Evolutionary conservation across 2,888 invertebrate genomes (phyloP).

Genomic region (Mythimna pallens): DNA sequence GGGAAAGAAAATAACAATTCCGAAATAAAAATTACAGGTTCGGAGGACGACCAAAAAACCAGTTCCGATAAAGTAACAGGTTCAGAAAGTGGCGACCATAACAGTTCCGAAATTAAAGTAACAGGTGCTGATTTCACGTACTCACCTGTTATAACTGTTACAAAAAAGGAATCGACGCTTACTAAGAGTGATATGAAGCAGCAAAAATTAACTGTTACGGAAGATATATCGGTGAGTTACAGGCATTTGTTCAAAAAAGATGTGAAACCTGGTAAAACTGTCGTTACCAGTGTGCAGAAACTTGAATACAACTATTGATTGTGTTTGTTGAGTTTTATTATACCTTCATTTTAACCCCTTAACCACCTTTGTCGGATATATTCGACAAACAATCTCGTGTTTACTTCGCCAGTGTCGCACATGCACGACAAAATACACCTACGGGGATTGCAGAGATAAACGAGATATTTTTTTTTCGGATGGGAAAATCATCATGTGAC

Average conservation of each 20-base stretch:
- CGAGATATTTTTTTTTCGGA: no score
- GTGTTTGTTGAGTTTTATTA: conserved; percentile 63
- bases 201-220: conserved; percentile 82
- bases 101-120: conserved; percentile 55
- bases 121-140: conserved; percentile 64
- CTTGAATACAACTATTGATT: conserved; percentile 80
- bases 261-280: conserved; percentile 77
- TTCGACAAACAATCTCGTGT: no score
- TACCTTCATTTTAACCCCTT: neutral
- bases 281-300: conserved; percentile 78
- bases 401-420: no score
- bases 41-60: conserved; percentile 65
- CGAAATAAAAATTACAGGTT: conserved; percentile 52
- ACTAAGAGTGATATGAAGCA: conserved; percentile 81
- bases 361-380: neutral
- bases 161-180: conserved; percentile 78
- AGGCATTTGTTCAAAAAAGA: conserved; percentile 84
- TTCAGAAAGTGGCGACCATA: conserved; percentile 45
- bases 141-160: conserved; percentile 80
- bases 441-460: no score
- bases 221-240: conserved; percentile 82
- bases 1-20: conserved; percentile 27
- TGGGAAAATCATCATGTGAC: no score
- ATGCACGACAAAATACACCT: no score
- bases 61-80: conserved; percentile 54